Conservation (phyloP, 2,113 vertebrate genomes). For the Lynx canadensis region DNA sequence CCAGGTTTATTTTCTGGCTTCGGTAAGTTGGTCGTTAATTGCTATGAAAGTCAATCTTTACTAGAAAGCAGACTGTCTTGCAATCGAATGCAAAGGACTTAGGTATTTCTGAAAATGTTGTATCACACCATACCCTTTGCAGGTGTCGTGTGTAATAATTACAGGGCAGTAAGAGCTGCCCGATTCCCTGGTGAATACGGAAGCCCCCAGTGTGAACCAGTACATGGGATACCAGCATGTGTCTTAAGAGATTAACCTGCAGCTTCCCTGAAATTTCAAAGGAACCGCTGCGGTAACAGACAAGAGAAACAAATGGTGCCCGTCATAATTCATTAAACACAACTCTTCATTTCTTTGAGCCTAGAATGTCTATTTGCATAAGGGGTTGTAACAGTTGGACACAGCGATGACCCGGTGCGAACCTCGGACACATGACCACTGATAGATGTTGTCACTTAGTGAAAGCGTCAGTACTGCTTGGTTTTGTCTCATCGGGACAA, state of each 20-base stretch:
- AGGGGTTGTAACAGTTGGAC: accelerated
- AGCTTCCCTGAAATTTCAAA: background rate
- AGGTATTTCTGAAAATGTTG: background rate
- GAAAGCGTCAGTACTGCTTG: no score
- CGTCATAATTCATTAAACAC: no score
- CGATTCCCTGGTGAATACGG: accelerated
- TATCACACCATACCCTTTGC: accelerated
- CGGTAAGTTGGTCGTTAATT: background rate
- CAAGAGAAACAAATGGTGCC: background rate
- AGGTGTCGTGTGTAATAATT: background rate
- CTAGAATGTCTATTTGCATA: background rate
- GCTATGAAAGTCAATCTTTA: background rate
- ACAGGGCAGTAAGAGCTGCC: no score
- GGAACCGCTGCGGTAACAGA: background rate
- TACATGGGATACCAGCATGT: accelerated
- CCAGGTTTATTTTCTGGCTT: background rate
- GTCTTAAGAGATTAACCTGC: background rate
- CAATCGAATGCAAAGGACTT: background rate
- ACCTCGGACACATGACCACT: background rate
- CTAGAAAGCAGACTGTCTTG: background rate
- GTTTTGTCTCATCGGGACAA: background rate
- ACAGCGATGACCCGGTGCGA: accelerated
- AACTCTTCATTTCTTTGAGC: background rate
- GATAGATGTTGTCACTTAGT: accelerated
- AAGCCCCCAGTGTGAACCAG: background rate